Base-by-base conservation (phyloP, 1,140 invertebrate genomes). In the Solenopsis fugax region DNA sequence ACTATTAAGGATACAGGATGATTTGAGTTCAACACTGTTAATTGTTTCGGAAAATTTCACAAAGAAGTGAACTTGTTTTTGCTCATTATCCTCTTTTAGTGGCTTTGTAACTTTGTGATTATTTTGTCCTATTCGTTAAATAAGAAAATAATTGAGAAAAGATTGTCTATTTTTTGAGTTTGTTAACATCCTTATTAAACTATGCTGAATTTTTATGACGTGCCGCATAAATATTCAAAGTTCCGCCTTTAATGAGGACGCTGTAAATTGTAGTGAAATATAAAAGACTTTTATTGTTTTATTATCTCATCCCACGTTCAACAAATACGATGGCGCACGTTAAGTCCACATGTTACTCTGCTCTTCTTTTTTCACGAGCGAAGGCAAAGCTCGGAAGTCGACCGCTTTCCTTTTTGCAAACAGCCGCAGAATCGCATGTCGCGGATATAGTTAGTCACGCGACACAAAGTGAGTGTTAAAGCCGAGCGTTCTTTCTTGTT, bases 361-460 rank as follows among this genome's bases (percentile, higher is more conserved):
- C 45, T 67, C 45, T 48, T 64, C 13, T 50, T 29, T 85, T 76
- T 62, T 41, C 48, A 62, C 82, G 71, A 71, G 37, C 3, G 3
- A 24, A 75, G 50, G 34, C 6, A 65, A 72, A 75, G 87, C 75
- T 86, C n/a, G 29, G 73, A 73, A 88, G 84, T 89, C 88, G 62
- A 69, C 76, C 73, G 88, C 75, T 86, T 81, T 41, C 58, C 64
- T 29, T n/a, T n/a, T 76, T 56, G 48, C 56, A 48, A 88, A 86
- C 58, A 88, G 34, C 73, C 88, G 60, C 82, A 67, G 84, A 69
- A 75, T 88, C 60, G 84, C 76, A 64, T 65, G 29, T 88, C 48
- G 69, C 62, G 56, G 10, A 3, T 62, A 58, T 29, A 62, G 48
- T 76, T 37, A 58, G 88, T 90, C 88, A 90, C 87, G 87, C 84